Conservation (phyloP, 1,140 invertebrate genomes). For the Drosophila grimshawi region DNA sequence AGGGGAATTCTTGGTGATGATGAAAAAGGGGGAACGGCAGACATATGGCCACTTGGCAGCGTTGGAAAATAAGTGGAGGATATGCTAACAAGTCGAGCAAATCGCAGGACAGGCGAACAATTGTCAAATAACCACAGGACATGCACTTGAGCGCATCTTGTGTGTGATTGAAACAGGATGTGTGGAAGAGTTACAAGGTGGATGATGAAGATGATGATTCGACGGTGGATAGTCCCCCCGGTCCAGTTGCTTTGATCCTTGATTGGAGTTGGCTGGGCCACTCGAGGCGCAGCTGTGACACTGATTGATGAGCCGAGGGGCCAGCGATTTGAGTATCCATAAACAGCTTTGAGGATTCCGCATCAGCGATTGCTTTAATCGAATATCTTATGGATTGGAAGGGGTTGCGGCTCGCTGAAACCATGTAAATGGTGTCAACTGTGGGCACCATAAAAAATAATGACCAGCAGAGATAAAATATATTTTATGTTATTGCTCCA, state of each 20-base stretch:
- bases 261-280: conserved; percentile 58
- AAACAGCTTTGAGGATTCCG: conserved; percentile 62
- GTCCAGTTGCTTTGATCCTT: conserved; percentile 72
- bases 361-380: conserved; percentile 73
- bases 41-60: conserved; percentile 70
- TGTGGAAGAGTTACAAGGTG: conserved; percentile 50
- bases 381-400: conserved; percentile 31
- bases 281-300: conserved; percentile 56
- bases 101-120: conserved; percentile 55
- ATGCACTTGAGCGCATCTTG: conserved; percentile 73
- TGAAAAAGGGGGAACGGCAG: conserved; percentile 34
- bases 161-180: conserved; percentile 62
- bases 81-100: conserved; percentile 59
- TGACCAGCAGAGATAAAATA: conserved; percentile 74
- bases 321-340: conserved; percentile 6
- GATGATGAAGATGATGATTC: conserved; percentile 8
- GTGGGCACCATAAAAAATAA: conserved; percentile 66
- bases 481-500: conserved; percentile 74
- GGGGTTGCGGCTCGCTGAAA: conserved; percentile 30
- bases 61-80: conserved; percentile 49
- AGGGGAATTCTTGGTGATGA: conserved; percentile 17
- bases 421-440: conserved; percentile 76
- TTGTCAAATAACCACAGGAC: conserved; percentile 76
- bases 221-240: not conserved
- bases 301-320: conserved; percentile 58